Evolutionary conservation across 1,140 invertebrate genomes (phyloP), one percentile per base, ranked within the genome.

Genomic region (Pseudomyrmex gracilis): DNA sequence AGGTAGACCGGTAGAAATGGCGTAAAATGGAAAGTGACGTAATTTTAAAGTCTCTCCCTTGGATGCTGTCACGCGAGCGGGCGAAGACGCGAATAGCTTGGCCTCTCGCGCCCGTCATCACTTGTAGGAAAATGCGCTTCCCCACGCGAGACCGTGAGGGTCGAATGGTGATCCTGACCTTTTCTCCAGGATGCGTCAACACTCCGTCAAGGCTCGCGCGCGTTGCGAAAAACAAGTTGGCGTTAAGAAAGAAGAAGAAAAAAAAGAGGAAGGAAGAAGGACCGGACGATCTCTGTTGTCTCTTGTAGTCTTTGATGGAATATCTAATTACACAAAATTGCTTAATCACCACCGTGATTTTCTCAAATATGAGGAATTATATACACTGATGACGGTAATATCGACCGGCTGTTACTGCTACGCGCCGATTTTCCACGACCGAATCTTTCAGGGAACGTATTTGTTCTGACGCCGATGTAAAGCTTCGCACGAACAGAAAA

Each of bases 91-190:
- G 34, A 34, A 73, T 67, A 70, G 22, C 43, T 9, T 24, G 24
- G 60, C 51, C 51, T 73, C 47, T 61, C 49, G 22, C 24, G 73
- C 55, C 51, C 53, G 53, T 88, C 63, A 20, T 43, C 66, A 76
- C 55, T 34, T 71, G n/a, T 77, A 8, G 9, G 43, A 58, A 51
- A 58, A 58, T 58, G 8, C 51, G 57, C 49, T 80, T 61, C 47
- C 55, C 68, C 61, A 71, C 20, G 24, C 17, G 15, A 86, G 51
- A n/a, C 53, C 49, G 34, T 34, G 49, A 63, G 60, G 67, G 43
- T 71, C 67, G 53, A 58, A n/a, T 53, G 15, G 22, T 76, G 87
- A 73, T 87, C 82, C 87, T 90, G 87, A 90, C 85, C 90, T 90
- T 87, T 90, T 77, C 53, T 71, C 66, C 80, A 73, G 82, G 83